These are phyloP conservation scores for Hystrix cristata DNA, from an alignment of 2,113 vertebrate genomes.

Conservation along the genomic window DNA sequence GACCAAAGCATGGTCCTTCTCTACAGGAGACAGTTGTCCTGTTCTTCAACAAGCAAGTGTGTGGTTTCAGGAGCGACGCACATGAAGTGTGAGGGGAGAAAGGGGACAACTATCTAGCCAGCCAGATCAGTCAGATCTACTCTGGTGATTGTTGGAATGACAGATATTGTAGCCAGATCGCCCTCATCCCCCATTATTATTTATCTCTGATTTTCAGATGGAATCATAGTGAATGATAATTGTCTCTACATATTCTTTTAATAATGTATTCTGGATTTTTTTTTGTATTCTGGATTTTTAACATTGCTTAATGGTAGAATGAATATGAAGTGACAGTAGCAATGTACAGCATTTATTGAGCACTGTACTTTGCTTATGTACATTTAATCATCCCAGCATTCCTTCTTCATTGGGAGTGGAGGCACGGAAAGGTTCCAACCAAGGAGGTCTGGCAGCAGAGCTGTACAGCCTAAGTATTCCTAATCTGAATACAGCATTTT, in stretches of 20 bases:
- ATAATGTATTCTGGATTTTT: not conserved
- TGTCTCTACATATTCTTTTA: not conserved
- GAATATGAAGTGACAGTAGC: not conserved
- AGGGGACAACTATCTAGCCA: not conserved
- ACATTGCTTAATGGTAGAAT: constrained; percentile 30
- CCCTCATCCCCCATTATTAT: not conserved
- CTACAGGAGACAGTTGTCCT: no score
- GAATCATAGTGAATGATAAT: constrained; percentile 42
- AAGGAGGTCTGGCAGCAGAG: not conserved
- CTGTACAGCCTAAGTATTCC: not conserved
- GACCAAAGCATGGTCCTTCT: no score
- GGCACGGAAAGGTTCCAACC: not conserved
- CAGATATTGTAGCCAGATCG: not conserved
- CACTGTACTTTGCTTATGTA: not conserved
- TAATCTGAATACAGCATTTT: not conserved
- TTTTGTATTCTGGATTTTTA: not conserved
- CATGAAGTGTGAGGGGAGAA: not conserved
- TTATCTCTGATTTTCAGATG: constrained; percentile 34
- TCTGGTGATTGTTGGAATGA: not conserved
- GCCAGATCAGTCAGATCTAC: not conserved
- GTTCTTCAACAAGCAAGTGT: not conserved
- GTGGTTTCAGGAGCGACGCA: not conserved
- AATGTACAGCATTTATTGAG: not conserved
- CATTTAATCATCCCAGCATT: not conserved
- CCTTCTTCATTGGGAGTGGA: not conserved